phyloP scores from a whole-genome alignment of 2,888 invertebrate species.

The Linhomoeus sp. region DNA sequence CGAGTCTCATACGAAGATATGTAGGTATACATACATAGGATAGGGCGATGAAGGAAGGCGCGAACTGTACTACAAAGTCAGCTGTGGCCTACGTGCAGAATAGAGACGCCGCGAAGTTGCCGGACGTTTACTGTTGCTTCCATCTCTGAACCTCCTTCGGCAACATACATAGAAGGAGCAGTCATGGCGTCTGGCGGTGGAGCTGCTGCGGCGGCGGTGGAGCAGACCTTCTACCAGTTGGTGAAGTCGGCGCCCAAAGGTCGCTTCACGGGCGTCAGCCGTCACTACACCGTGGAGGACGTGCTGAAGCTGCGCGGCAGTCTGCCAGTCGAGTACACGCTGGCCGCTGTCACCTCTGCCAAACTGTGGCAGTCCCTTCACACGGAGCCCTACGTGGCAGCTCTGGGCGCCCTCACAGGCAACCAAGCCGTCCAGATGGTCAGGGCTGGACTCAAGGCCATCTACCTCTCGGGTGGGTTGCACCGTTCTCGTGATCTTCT shows the following conservation, averaged over 20 bases:
- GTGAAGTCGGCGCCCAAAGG: slow-evolving; percentile 25
- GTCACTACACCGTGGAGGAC: slow-evolving; percentile 24
- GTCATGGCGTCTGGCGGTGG: no score
- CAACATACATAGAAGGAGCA: no score
- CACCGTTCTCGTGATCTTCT: neutral
- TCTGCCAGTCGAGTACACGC: slow-evolving; percentile 27
- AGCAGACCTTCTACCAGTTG: slow-evolving; percentile 12
- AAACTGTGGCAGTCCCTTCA: slow-evolving; percentile 27
- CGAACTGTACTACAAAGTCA: no score
- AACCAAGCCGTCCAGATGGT: slow-evolving; percentile 31
- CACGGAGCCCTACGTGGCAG: slow-evolving; percentile 26
- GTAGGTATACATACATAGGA: no score
- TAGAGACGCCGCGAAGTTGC: no score
- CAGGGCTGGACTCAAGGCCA: slow-evolving; percentile 28
- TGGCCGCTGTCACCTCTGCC: slow-evolving; percentile 27
- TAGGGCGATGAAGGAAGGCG: no score
- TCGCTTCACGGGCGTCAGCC: slow-evolving; percentile 24
- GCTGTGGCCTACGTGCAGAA: no score
- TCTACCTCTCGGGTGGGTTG: slow-evolving; percentile 26
- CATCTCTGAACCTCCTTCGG: no score
- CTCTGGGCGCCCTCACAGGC: slow-evolving; percentile 29
- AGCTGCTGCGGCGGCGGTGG: neutral
- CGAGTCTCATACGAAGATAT: no score
- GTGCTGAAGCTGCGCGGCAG: slow-evolving; percentile 26
- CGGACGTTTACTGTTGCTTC: no score